Base-by-base conservation (phyloP, 2,888 invertebrate genomes). In the Aspidiotus destructor region DNA sequence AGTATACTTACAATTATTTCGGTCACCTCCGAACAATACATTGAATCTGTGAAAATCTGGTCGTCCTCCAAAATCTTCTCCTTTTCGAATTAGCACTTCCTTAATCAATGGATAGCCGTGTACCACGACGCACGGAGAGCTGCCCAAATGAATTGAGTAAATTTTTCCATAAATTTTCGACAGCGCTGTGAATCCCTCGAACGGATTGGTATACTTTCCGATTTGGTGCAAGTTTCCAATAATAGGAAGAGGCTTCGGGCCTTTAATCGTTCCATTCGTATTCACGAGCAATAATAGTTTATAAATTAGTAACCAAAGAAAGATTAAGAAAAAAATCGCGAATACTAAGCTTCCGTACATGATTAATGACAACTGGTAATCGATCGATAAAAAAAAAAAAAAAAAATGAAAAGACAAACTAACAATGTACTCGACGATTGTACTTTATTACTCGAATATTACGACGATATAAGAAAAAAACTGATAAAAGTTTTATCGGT, bases 41-140 rank as follows among this genome's bases (percentile, higher is more conserved):
- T 90, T 86, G 76, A 89, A 92, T 16, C 92, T 80, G 72, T 86
- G 76, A 77, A 91, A 91, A 76, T 91, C 85, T 0, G 92, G 91
- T 10, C 92, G 81, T 11, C 90, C 89, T 1, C 89, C 89, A 77
- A 92, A 91, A 74, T 86, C 86, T 71, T 85, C 86, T 7, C 90
- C 90, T 74, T 88, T 89, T 71, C 86, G 84, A 75, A 89, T 88
- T 40, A 89, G 79, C 62, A 89, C 88, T 75, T 88, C 88, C 70
- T 85, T 82, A 72, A 89, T 87, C 44, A 86, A 77, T 15, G 83
- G 82, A 74, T 87, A 81, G 76, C 84, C 87, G 76, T 87, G 89
- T 54, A 89, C 88, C 40, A 89, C 85, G 17, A 89, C 78, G 76
- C 89, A 89, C 60, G 83, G 82, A 0, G 84, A 80, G 13, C 82